Percentiles rank a stretch among this genome's conserved stretches.
Conservation (phyloP, 1,140 invertebrate species). For the Diorhabda elongata region DNA sequence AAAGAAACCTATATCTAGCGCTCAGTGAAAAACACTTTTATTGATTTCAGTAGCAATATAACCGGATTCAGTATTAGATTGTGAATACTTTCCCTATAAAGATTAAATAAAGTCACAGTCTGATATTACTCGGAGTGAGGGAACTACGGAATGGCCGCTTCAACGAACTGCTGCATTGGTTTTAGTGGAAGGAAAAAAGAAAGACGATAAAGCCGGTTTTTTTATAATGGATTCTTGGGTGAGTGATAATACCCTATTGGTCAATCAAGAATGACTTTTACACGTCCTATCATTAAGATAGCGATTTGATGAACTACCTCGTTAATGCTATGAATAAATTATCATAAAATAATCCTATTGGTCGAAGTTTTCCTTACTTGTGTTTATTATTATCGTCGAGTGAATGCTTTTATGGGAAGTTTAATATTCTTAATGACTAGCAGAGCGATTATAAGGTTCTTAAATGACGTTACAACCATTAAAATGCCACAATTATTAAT, state of each 20-base stretch:
- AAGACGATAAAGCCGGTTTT: slow-evolving; percentile 9
- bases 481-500: not conserved
- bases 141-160: slow-evolving; percentile 10
- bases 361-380: not conserved
- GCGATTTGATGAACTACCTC: not conserved
- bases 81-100: slow-evolving; percentile 22
- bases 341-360: not conserved
- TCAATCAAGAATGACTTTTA: not conserved
- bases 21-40: slow-evolving; percentile 53
- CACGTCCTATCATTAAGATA: slow-evolving; percentile 7
- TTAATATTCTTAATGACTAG: slow-evolving; percentile 1
- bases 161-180: slow-evolving; percentile 3
- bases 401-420: not conserved
- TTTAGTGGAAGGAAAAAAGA: slow-evolving; percentile 10
- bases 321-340: not conserved
- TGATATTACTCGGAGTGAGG: not conserved
- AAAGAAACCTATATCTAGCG: slow-evolving; percentile 31
- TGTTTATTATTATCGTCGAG: not conserved
- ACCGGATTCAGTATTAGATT: slow-evolving; percentile 45
- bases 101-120: not conserved
- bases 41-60: slow-evolving; percentile 62
- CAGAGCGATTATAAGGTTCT: not conserved
- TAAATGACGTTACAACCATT: not conserved
- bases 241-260: slow-evolving; percentile 9
- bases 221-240: slow-evolving; percentile 9